Conservation (phyloP, 1,140 invertebrate genomes). For the Pseudomyrmex gracilis region DNA sequence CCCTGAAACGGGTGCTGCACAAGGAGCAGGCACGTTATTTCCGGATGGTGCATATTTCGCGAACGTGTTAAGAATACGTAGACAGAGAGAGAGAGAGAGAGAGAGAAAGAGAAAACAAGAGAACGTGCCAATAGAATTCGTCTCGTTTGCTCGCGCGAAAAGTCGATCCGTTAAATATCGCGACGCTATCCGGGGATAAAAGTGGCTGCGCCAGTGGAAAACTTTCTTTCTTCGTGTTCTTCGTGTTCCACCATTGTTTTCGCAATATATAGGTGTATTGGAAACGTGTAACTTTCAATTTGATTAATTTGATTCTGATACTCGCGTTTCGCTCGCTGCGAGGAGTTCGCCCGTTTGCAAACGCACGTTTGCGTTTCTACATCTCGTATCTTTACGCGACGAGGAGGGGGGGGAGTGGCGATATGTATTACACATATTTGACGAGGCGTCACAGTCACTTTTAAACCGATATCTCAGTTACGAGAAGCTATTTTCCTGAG, state of each 20-base stretch:
- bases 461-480: constrained; percentile 26
- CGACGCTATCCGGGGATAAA: constrained; percentile 19
- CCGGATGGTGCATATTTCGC: constrained; percentile 54
- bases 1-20: constrained; percentile 41
- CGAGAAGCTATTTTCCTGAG: constrained; percentile 4
- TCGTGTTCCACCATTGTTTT: constrained; percentile 15
- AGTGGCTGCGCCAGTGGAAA: neutral
- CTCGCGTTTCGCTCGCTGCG: neutral
- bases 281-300: constrained; percentile 37
- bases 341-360: neutral
- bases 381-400: neutral
- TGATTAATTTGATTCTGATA: constrained; percentile 48
- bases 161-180: constrained; percentile 46
- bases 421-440: too few species aligned
- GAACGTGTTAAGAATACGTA: constrained; percentile 53
- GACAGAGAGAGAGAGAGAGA: neutral
- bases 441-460: neutral
- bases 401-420: too few species aligned
- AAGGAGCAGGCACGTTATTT: constrained; percentile 42
- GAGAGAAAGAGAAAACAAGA: too few species aligned
- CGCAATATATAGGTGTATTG: neutral
- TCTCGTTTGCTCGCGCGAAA: constrained; percentile 1
- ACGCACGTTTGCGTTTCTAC: neutral
- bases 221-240: constrained; percentile 14
- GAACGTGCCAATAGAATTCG: neutral